Evolutionary conservation across 1,140 invertebrate genomes (phyloP).

Genomic region (Piezodorus guildinii): DNA sequence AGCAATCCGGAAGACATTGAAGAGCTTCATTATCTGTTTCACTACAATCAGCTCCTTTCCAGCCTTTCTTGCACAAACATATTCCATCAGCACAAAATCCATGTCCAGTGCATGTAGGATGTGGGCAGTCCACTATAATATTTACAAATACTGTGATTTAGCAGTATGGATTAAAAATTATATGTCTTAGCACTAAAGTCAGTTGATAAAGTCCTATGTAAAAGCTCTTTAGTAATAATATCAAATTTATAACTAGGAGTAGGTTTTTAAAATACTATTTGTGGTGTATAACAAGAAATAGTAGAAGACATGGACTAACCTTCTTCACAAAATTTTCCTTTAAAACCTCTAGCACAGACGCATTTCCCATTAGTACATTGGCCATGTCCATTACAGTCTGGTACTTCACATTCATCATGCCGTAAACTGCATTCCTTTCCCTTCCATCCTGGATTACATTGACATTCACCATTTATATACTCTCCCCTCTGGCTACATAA

Average conservation of each 20-base stretch:
- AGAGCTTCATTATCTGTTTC: constrained; percentile 85
- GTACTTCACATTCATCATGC: constrained; percentile 87
- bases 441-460: constrained; percentile 95
- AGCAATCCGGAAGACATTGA: constrained; percentile 88
- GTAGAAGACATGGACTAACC: too few species aligned
- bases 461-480: constrained; percentile 90
- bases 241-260: too few species aligned
- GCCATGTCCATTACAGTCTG: constrained; percentile 89
- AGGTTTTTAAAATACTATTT: too few species aligned
- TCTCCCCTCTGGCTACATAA: constrained; percentile 90
- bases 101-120: constrained; percentile 88
- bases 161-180: too few species aligned
- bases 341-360: constrained; percentile 81
- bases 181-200: not conserved
- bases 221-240: too few species aligned
- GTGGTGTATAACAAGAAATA: too few species aligned
- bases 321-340: constrained; percentile 83
- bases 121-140: constrained; percentile 74
- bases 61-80: constrained; percentile 96
- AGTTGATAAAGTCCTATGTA: not conserved
- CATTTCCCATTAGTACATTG: constrained; percentile 92
- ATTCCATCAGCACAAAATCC: constrained; percentile 89
- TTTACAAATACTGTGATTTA: not conserved
- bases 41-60: constrained; percentile 84
- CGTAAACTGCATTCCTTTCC: constrained; percentile 86